Base-by-base conservation (phyloP, 2,888 invertebrate genomes). In the Platypus cylindrus region DNA sequence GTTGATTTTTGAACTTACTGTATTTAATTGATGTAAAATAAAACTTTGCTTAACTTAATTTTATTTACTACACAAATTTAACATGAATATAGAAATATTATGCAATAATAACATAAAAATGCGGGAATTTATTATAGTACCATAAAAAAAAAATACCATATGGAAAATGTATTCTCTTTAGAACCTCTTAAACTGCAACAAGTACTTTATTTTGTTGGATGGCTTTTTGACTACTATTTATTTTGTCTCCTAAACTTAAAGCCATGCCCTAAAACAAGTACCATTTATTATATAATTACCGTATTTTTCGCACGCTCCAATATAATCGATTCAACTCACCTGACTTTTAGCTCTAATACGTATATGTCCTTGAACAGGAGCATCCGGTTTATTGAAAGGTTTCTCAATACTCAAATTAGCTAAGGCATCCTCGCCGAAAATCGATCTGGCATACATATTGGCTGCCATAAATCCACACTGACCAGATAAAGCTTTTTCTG, bases 381-480 rank as follows among this genome's bases (percentile, higher is more conserved):
- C 81, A 51, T 79, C 76, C 8, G 79, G 74, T 56, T 85, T 86
- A 63, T 86, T 84, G 44, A 90, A 73, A 18, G 87, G 82, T 53
- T 89, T 90, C 67, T 99, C 98, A 53, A 99, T 91, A 63, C 94
- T 95, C 51, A 99, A 75, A 73, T 99, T 99, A 43, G 97, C 97
- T 49, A 99, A 69, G 3, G 97, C 98, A 64, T 98, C 95, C 64
- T 99, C 98, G 8, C 98, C 98, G 63, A 91, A 91, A 55, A 95
- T 93, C 4, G 91, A 91, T 52, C 91, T 83, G 27, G 97, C 97
- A 67, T 98, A 99, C 73, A 99, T 78, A 61, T 99, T 99, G 27
- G 98, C 98, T 4, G 97, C 97, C 89, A 99, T 90, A 65, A 99
- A 98, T 4, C 97, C 97, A 63, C 98, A 99, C 50, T 97, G 93